Percentiles rank a stretch among this genome's conserved stretches.
phyloP scores from a whole-genome alignment of 2,797 vertebrate species.

The Ceyx erithaca region DNA sequence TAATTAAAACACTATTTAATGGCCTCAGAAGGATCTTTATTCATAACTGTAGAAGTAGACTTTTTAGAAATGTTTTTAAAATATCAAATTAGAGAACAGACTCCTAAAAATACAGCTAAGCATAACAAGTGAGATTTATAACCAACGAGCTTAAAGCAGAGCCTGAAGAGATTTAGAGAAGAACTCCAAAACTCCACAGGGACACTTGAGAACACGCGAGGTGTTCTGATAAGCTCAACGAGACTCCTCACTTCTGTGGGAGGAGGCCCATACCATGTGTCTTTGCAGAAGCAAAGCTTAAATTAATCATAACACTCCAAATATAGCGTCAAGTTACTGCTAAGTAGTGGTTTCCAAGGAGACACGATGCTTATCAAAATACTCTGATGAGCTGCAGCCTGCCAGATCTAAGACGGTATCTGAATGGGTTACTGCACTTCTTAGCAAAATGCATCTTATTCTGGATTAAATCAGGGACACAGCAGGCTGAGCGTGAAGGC shows the following conservation, averaged over 20 bases:
- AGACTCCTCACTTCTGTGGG: slow-evolving; percentile 39
- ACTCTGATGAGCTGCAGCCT: slow-evolving; percentile 24
- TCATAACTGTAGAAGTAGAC: slow-evolving; percentile 37
- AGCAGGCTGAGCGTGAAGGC: neutral
- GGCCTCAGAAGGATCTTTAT: slow-evolving; percentile 76
- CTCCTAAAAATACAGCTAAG: slow-evolving; percentile 20
- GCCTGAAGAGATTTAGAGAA: slow-evolving; percentile 39
- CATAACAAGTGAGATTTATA: slow-evolving; percentile 34
- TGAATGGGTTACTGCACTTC: slow-evolving; percentile 42
- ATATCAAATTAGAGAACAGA: slow-evolving; percentile 41
- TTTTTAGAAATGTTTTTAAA: slow-evolving; percentile 61
- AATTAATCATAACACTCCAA: slow-evolving; percentile 68
- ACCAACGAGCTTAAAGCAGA: slow-evolving; percentile 30
- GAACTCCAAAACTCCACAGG: slow-evolving; percentile 19
- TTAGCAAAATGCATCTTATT: slow-evolving; percentile 4
- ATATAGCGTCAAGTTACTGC: slow-evolving; percentile 39
- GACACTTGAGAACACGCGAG: neutral
- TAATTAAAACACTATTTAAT: slow-evolving; percentile 80
- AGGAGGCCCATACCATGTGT: slow-evolving; percentile 41
- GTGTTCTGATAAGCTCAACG: slow-evolving; percentile 57
- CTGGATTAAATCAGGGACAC: neutral
- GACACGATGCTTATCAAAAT: slow-evolving; percentile 65
- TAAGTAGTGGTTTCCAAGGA: slow-evolving; percentile 72
- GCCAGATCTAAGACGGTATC: slow-evolving; percentile 27
- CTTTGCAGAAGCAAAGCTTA: slow-evolving; percentile 61